These are phyloP conservation scores for Theropithecus gelada DNA, from an alignment of 2,113 vertebrate genomes.

Conservation along the genomic window DNA sequence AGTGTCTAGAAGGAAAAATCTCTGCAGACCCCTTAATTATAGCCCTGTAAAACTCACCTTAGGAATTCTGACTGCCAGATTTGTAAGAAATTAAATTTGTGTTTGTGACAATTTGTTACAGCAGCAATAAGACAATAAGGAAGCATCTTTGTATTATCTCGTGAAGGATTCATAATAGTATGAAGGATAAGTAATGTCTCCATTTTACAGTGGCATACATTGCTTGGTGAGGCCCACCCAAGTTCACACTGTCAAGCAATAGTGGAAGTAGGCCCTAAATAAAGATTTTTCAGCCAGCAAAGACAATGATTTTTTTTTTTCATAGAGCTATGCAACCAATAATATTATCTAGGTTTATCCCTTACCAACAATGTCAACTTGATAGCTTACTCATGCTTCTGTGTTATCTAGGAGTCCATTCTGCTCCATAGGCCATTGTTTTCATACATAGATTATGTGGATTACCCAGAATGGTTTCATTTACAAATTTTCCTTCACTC, in stretches of 20 bases:
- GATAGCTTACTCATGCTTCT: not conserved
- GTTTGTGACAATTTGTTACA: not conserved
- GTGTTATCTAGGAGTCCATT: not conserved
- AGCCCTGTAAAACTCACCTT: not conserved
- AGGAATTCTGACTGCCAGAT: not conserved
- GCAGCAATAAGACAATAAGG: not conserved
- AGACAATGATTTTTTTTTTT: not conserved
- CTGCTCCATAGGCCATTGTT: not conserved
- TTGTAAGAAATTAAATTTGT: not conserved
- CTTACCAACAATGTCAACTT: not conserved
- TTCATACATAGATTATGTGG: not conserved
- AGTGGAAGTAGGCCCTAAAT: not conserved
- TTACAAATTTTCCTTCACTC: not conserved
- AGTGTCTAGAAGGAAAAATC: accelerated
- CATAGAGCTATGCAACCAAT: not conserved
- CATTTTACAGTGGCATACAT: not conserved
- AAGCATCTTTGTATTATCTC: not conserved
- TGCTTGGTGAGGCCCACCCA: not conserved
- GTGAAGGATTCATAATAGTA: not conserved
- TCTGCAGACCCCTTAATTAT: not conserved
- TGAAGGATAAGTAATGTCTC: not conserved
- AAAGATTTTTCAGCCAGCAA: not conserved
- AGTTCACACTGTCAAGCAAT: not conserved
- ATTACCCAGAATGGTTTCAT: not conserved
- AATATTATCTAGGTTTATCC: not conserved